A percentile compares a stretch with the other conserved stretches of the same genome.
Evolutionary conservation across 2,888 invertebrate genomes (phyloP).

Genomic region (Bombylius discolor): DNA sequence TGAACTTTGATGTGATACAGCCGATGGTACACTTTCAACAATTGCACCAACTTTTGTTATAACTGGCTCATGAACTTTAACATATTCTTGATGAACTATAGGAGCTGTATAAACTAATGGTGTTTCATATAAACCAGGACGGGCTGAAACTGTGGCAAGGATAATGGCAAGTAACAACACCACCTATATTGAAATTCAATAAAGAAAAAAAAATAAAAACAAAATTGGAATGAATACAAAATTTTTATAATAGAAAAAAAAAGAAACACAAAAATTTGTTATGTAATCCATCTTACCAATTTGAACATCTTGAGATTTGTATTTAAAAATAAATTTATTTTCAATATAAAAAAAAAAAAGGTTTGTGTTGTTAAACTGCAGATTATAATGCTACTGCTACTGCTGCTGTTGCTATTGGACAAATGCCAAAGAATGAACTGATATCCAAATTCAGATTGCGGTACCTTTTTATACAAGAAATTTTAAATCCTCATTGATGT

Average conservation of each 20-base stretch:
- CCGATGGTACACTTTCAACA: slow-evolving; percentile 22
- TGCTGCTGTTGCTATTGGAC: not conserved
- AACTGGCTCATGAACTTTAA: slow-evolving; percentile 19
- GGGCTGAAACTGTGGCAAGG: slow-evolving; percentile 37
- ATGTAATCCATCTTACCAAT: slow-evolving; percentile 15
- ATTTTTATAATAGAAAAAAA: too few species aligned
- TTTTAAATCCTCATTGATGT: not conserved
- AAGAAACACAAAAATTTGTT: not conserved
- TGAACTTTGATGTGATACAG: slow-evolving; percentile 39
- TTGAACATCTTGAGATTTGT: slow-evolving; percentile 17
- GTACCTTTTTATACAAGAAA: slow-evolving; percentile 6
- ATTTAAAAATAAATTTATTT: not conserved
- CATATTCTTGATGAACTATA: slow-evolving; percentile 7
- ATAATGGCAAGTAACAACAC: slow-evolving; percentile 44
- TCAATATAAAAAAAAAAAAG: too few species aligned
- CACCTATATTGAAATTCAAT: slow-evolving; percentile 28
- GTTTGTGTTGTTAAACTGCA: too few species aligned
- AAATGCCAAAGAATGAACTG: slow-evolving; percentile 6
- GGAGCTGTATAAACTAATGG: slow-evolving; percentile 8
- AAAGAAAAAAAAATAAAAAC: not conserved
- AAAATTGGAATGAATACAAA: too few species aligned
- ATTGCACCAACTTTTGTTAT: slow-evolving; percentile 23
- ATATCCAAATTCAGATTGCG: not conserved
- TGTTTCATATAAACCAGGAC: slow-evolving; percentile 23
- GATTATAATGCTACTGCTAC: too few species aligned